phyloP scores from a whole-genome alignment of 1,140 invertebrate species.

The Drosophila ananassae region DNA sequence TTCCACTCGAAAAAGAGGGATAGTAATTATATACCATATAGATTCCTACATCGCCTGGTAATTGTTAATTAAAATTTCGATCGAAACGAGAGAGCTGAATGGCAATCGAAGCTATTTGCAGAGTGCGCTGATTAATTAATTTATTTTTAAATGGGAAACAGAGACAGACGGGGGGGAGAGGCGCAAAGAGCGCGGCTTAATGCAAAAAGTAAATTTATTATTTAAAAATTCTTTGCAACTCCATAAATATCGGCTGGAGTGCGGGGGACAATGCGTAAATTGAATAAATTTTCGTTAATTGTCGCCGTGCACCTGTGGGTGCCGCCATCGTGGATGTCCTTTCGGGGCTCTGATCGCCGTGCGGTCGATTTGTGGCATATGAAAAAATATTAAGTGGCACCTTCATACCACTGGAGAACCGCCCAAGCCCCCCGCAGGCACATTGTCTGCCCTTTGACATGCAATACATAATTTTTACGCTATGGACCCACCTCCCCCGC shows the following conservation, averaged over 20 bases:
- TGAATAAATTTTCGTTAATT: constrained; percentile 81
- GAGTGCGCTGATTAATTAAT: constrained; percentile 53
- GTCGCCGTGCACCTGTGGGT: constrained; percentile 70
- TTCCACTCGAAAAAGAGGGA: not conserved
- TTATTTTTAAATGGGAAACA: constrained; percentile 46
- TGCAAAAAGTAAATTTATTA: constrained; percentile 57
- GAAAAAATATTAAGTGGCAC: constrained; percentile 82
- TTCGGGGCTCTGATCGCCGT: constrained; percentile 68
- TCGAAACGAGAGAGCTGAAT: constrained; percentile 41
- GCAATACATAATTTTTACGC: constrained; percentile 80
- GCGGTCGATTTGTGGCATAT: constrained; percentile 81
- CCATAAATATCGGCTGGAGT: constrained; percentile 16
- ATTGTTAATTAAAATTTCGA: constrained; percentile 51
- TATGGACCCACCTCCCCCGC: constrained; percentile 7
- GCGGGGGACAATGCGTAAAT: constrained; percentile 50
- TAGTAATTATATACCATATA: constrained; percentile 33
- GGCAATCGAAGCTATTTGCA: constrained; percentile 31
- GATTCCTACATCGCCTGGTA: constrained; percentile 6
- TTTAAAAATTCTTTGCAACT: constrained; percentile 57
- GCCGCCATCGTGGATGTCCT: constrained; percentile 41
- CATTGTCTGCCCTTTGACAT: constrained; percentile 81
- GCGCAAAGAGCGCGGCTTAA: constrained; percentile 21
- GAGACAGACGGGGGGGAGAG: not conserved
- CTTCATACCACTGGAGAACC: constrained; percentile 19
- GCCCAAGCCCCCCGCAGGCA: constrained; percentile 14